Conservation (phyloP, 2,113 vertebrate genomes). For the Eulacestoma nigropectus region DNA sequence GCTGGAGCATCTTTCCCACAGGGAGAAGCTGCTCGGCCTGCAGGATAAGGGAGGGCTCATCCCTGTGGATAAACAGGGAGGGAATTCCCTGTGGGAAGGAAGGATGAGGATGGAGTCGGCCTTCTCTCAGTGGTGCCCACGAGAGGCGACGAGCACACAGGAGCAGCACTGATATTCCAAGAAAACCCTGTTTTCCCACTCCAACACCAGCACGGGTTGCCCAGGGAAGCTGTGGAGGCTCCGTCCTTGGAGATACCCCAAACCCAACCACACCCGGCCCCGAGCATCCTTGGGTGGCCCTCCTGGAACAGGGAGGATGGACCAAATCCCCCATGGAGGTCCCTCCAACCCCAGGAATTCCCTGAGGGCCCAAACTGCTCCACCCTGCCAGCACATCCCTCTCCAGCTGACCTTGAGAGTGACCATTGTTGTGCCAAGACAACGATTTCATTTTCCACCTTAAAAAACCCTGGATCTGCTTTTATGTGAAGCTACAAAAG, state of each 20-base stretch:
- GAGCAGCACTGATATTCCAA: background rate
- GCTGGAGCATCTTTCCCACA: background rate
- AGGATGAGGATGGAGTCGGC: background rate
- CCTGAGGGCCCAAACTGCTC: background rate
- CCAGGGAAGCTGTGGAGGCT: background rate
- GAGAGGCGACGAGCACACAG: background rate
- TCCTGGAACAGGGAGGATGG: background rate
- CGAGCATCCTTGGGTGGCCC: background rate
- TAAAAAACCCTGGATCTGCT: background rate
- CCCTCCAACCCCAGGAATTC: background rate
- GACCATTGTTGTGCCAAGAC: background rate
- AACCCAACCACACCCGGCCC: background rate
- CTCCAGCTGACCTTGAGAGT: background rate
- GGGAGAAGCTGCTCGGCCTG: background rate
- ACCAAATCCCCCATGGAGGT: background rate
- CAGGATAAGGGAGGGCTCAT: background rate
- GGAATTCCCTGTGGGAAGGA: background rate
- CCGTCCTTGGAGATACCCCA: background rate
- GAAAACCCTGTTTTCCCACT: background rate
- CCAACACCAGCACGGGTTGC: fast-evolving
- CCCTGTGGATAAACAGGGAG: background rate
- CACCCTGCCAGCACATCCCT: background rate
- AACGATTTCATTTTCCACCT: background rate
- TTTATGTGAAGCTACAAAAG: background rate
- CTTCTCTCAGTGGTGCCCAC: background rate